phyloP scores from a whole-genome alignment of 2,888 invertebrate genomes.

The Drosophila monieri region DNA sequence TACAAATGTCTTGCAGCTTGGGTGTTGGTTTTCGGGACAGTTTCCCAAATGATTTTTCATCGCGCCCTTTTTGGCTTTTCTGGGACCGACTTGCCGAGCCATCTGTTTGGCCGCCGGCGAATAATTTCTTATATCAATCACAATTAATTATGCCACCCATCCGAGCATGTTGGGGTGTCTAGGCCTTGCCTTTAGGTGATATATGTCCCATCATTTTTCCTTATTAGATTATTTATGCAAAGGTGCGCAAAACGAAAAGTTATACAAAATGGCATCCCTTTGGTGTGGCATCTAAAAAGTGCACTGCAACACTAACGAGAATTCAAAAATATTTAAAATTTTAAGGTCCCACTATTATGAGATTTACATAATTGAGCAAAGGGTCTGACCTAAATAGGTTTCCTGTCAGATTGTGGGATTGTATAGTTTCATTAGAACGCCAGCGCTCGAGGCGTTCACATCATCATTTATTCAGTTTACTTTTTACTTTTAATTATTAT shows the following conservation, averaged over 20 bases:
- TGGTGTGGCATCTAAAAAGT: conserved; percentile 28
- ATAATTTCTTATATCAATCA: conserved; percentile 80
- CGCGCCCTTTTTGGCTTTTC: conserved; percentile 55
- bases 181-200: conserved; percentile 54
- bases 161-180: conserved; percentile 14
- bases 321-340: background rate
- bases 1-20: conserved; percentile 32
- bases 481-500: background rate
- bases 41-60: conserved; percentile 77
- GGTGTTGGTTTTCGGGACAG: conserved; percentile 63
- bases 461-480: background rate
- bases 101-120: conserved; percentile 71
- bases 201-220: conserved; percentile 61
- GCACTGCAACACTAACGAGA: background rate
- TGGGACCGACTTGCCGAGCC: conserved; percentile 33
- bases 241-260: conserved; percentile 49
- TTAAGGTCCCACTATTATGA: background rate
- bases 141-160: conserved; percentile 72
- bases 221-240: conserved; percentile 72
- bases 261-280: conserved; percentile 26
- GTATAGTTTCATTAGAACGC: background rate
- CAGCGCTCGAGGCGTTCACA: background rate
- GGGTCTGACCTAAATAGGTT: background rate
- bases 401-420: background rate
- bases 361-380: background rate